phyloP scores from a whole-genome alignment of 2,888 invertebrate species.

The Helobdella robusta region DNA sequence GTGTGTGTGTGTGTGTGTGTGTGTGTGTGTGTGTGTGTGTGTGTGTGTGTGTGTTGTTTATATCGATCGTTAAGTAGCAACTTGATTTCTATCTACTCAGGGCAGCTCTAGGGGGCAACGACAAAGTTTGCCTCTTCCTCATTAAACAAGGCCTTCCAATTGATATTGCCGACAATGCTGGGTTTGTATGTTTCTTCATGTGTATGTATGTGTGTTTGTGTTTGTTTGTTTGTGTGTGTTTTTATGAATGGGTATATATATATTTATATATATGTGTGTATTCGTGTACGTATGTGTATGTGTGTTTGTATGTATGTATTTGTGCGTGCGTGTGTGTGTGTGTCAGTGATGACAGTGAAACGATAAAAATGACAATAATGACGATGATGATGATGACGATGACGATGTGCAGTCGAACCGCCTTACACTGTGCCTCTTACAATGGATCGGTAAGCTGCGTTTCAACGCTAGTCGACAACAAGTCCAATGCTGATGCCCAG shows the following conservation, averaged over 20 bases:
- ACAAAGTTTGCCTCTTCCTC: conserved; percentile 49
- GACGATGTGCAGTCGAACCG: conserved; percentile 38
- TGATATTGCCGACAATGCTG: not conserved
- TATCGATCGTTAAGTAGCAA: too few species aligned
- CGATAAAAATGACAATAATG: too few species aligned
- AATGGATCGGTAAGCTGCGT: conserved; percentile 49
- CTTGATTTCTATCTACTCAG: too few species aligned
- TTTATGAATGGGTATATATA: too few species aligned
- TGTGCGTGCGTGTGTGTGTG: conserved; percentile 9
- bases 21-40: too few species aligned
- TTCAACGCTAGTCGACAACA: conserved; percentile 48
- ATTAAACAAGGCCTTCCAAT: conserved; percentile 41
- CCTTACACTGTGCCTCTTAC: conserved; percentile 50
- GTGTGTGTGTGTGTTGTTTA: too few species aligned
- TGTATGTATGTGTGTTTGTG: too few species aligned
- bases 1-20: too few species aligned
- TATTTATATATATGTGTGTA: too few species aligned
- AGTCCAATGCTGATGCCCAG: conserved; percentile 45
- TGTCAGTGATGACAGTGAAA: not conserved
- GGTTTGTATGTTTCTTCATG: not conserved
- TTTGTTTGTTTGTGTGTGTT: not conserved
- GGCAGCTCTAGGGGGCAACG: conserved; percentile 50
- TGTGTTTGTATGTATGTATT: too few species aligned
- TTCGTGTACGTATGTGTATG: too few species aligned
- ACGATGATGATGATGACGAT: too few species aligned